Conservation (phyloP, 1,140 invertebrate genomes). For the Anastrepha ludens region DNA sequence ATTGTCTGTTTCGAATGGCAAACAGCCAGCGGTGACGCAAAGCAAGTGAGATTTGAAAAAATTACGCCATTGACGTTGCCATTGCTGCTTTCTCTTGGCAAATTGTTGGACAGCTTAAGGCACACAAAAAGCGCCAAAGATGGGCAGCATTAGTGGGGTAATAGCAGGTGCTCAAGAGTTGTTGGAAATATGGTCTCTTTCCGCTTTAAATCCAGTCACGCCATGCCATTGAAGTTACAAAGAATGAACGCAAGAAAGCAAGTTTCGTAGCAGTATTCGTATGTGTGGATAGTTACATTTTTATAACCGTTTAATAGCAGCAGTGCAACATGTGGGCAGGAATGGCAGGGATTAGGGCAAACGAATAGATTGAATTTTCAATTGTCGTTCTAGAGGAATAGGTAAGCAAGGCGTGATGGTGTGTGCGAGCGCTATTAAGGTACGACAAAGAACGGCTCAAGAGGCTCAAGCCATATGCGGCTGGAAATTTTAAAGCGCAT, state of each 20-base stretch:
- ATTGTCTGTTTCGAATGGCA: too few relatives aligned
- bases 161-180: background rate
- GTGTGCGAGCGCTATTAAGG: background rate
- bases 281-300: background rate
- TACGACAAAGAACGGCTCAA: constrained; percentile 2
- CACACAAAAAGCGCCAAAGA: background rate
- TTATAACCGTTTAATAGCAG: constrained; percentile 42
- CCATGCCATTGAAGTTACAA: constrained; percentile 2
- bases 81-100: background rate
- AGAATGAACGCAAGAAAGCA: background rate
- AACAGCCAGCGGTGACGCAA: too few relatives aligned
- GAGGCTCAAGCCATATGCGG: background rate
- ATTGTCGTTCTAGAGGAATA: background rate
- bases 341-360: constrained; percentile 31
- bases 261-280: background rate
- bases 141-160: background rate
- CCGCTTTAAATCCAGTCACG: constrained; percentile 38
- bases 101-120: constrained; percentile 1
- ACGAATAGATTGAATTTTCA: constrained; percentile 48
- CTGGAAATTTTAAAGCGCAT: background rate
- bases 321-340: constrained; percentile 32
- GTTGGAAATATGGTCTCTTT: constrained; percentile 42
- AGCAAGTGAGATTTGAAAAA: too few relatives aligned
- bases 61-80: background rate
- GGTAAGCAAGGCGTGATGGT: too few relatives aligned